Evolutionary conservation across 1,140 invertebrate genomes (phyloP).

Genomic region (Trachymyrmex septentrionalis): DNA sequence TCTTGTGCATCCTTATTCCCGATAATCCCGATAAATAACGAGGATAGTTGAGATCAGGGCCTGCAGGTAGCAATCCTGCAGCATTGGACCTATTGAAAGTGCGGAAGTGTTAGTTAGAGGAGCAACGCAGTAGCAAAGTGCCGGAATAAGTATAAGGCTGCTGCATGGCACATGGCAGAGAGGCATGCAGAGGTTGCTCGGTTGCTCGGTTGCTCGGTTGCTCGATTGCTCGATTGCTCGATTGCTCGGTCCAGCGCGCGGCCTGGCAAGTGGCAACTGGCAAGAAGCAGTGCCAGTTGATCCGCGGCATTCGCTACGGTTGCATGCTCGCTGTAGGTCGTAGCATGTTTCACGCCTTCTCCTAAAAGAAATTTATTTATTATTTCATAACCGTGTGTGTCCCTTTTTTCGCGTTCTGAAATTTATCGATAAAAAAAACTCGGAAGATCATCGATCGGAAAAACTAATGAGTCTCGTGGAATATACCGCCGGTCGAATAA

Average conservation of each 20-base stretch:
- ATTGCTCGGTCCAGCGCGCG: constrained; percentile 47
- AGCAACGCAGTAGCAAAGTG: constrained; percentile 37
- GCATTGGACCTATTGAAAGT: no score
- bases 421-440: not conserved
- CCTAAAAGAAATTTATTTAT: not conserved
- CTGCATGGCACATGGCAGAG: constrained; percentile 26
- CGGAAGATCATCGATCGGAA: not conserved
- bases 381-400: not conserved
- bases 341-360: not conserved
- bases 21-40: not conserved
- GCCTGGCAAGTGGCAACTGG: constrained; percentile 67
- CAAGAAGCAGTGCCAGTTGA: constrained; percentile 76
- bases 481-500: not conserved
- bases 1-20: not conserved
- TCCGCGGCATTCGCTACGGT: constrained; percentile 80
- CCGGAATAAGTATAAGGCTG: constrained; percentile 63
- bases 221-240: no score
- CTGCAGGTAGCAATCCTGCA: no score
- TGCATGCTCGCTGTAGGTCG: constrained; percentile 54
- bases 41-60: not conserved
- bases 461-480: constrained; percentile 10
- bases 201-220: not conserved
- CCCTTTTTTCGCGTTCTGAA: not conserved
- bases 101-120: constrained; percentile 3
- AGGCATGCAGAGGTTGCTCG: no score